Evolutionary conservation across 2,113 vertebrate species (phyloP).

Genomic region (Leptobrachium ailaonicum): DNA sequence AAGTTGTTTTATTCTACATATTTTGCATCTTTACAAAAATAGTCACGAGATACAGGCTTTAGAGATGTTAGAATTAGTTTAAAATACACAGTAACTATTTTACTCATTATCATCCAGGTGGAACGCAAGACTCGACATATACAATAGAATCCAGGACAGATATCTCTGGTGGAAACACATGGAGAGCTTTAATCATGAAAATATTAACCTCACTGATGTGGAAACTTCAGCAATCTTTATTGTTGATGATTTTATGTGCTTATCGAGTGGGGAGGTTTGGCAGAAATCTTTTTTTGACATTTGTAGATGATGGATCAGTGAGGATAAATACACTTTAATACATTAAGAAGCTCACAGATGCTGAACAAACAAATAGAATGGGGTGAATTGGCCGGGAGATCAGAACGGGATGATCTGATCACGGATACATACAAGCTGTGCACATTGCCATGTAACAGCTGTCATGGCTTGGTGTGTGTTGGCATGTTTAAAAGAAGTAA

Average conservation of each 20-base stretch:
- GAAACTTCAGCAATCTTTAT: neutral
- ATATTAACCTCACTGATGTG: neutral
- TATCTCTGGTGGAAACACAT: too few species aligned
- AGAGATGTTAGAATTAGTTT: too few species aligned
- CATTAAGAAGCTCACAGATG: conserved; percentile 41
- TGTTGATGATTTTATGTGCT: conserved; percentile 12
- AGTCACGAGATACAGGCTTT: too few species aligned
- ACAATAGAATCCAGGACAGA: too few species aligned
- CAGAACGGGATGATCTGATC: conserved; percentile 38
- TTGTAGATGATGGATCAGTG: conserved; percentile 38
- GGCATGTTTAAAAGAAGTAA: conserved; percentile 37
- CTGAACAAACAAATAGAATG: conserved; percentile 40
- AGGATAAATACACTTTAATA: conserved; percentile 41
- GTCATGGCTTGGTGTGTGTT: conserved; percentile 15
- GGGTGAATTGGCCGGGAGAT: conserved; percentile 31
- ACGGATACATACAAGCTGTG: conserved; percentile 44
- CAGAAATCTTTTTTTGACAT: conserved; percentile 5
- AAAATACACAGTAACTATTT: too few species aligned
- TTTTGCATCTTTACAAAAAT: too few species aligned
- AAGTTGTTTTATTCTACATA: too few species aligned
- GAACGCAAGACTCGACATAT: too few species aligned
- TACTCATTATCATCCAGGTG: too few species aligned
- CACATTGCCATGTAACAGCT: conserved; percentile 16
- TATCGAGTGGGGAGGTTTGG: conserved; percentile 24
- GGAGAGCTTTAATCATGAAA: neutral